These are phyloP conservation scores for Bombus sibiricus DNA, from an alignment of 1,140 invertebrate species.

Conservation along the genomic window DNA sequence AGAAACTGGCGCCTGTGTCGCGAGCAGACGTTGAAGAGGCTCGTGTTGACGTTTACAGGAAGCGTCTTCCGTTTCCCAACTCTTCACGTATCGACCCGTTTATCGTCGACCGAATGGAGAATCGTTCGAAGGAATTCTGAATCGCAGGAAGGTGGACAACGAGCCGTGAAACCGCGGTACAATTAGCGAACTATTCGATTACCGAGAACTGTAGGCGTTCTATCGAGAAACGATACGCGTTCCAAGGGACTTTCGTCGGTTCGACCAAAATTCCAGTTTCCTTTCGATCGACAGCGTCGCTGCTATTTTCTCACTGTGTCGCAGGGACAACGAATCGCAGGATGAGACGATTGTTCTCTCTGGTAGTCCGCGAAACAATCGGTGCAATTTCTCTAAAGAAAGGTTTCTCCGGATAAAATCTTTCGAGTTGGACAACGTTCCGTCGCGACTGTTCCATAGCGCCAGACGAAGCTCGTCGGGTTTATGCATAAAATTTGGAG, in stretches of 20 bases:
- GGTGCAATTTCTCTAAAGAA: not conserved
- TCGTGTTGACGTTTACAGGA: not conserved
- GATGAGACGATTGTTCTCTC: not conserved
- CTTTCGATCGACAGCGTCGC: not conserved
- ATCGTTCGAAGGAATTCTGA: constrained; percentile 17
- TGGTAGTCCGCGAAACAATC: too few species aligned
- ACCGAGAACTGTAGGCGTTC: not conserved
- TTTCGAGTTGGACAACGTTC: not conserved
- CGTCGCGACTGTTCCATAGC: not conserved
- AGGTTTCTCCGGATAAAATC: not conserved
- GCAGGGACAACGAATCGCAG: not conserved
- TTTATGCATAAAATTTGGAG: constrained; percentile 11
- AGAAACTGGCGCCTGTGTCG: not conserved
- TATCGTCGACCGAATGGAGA: not conserved
- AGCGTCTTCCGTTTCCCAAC: constrained; percentile 3
- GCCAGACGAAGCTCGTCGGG: not conserved
- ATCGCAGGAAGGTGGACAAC: not conserved
- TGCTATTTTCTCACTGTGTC: not conserved
- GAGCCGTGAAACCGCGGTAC: constrained; percentile 6
- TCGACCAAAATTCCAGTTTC: not conserved
- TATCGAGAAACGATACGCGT: not conserved
- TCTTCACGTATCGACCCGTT: constrained; percentile 7
- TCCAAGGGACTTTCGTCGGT: not conserved
- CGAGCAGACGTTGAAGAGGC: not conserved
- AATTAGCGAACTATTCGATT: constrained; percentile 18